Evolutionary conservation across 2,888 invertebrate genomes (phyloP), one percentile per base, ranked within the genome.

Genomic region (Polia nebulosa): DNA sequence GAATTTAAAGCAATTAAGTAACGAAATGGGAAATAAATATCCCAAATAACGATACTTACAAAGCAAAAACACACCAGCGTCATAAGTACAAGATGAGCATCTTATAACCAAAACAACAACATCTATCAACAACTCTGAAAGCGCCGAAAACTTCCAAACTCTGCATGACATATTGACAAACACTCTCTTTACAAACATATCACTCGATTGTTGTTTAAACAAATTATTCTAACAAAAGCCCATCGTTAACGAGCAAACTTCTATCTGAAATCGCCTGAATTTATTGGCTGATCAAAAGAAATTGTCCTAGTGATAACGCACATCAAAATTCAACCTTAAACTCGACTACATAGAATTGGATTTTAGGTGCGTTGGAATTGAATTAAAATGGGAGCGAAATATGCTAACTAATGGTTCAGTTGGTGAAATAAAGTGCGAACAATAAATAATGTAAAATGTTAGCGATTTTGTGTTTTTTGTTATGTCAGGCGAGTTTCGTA

Each of bases 271-370:
- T 75, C 74, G 76, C 32, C 72, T 53, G 49, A 80, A 83, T 83
- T 82, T 83, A 83, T 83, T 76, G 79, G 70, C 76, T 81, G 83
- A 83, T 83, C 84, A 83, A 82, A 83, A 81, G 83, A 80, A 83
- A 80, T 80, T 73, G 76, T 76, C 59, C 60, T 55, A 71, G 15
- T 67, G 45, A 32, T 32, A 44, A 65, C 17, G 36, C 13, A 15
- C 27, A 55, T 34, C 27, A 6, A 78, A 53, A 67, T 59, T 45
- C 7, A 58, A 69, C 75, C 61, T 57, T 75, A 76, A 0, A 0
- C 0, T 0, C 0, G 0, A 1, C 0, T 0, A 0, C 0, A 55
- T 72, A 79, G 15, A 58, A 78, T 60, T 53, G 9, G 57, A 9
- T 72, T 70, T 83, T 0, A n/a, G 15, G 41, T 41, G 56, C 0